These are phyloP conservation scores for Lagria hirta DNA, from an alignment of 2,888 invertebrate species.

Conservation along the genomic window DNA sequence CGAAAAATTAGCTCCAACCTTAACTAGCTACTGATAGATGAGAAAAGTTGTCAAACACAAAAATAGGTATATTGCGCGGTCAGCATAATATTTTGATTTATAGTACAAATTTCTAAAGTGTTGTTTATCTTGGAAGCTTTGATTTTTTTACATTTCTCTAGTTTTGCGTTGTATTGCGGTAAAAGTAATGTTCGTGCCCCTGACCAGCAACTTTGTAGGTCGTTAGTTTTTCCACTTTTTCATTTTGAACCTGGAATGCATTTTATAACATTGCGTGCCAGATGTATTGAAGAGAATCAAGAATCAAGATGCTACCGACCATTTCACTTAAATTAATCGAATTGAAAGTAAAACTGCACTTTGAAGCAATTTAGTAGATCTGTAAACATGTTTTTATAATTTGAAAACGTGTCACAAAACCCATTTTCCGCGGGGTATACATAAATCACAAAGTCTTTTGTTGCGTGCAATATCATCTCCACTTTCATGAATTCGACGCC, in stretches of 20 bases:
- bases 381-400: too few relatives aligned
- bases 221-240: constrained; percentile 13
- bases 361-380: constrained; percentile 4
- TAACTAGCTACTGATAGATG: too few relatives aligned
- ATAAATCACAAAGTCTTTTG: constrained; percentile 3
- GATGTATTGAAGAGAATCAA: constrained; percentile 7
- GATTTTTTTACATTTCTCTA: too few relatives aligned
- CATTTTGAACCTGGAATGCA: constrained; percentile 23
- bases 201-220: constrained; percentile 12
- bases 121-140: too few relatives aligned
- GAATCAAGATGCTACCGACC: too few relatives aligned
- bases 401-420: neutral
- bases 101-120: too few relatives aligned
- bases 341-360: constrained; percentile 14
- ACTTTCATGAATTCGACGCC: constrained; percentile 40
- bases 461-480: constrained; percentile 38
- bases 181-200: too few relatives aligned
- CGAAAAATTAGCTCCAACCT: too few relatives aligned
- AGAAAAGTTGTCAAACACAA: too few relatives aligned
- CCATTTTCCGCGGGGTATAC: neutral
- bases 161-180: too few relatives aligned
- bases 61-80: too few relatives aligned
- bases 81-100: too few relatives aligned
- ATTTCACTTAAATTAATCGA: constrained; percentile 16
- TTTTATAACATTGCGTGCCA: constrained; percentile 20